These are phyloP conservation scores for Philotrypesis tridentata DNA, from an alignment of 1,140 invertebrate species.

Conservation along the genomic window DNA sequence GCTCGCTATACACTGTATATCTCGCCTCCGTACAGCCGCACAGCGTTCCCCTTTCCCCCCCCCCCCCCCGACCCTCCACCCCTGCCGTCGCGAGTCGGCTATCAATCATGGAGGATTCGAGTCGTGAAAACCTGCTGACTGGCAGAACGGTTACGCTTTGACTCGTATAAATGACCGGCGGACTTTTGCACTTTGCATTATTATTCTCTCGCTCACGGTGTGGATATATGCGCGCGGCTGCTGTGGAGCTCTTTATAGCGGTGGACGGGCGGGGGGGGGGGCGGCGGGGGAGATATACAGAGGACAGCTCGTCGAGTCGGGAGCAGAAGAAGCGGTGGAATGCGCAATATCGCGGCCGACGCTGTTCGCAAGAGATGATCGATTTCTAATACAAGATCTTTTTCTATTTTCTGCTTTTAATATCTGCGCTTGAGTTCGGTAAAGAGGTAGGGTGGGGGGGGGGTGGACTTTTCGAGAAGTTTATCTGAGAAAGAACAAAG, in stretches of 20 bases:
- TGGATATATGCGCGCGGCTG: neutral
- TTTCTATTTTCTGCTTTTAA: neutral
- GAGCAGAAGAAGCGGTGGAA: neutral
- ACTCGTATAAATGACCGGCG: conserved; percentile 50
- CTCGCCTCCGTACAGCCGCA: neutral
- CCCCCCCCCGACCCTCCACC: neutral
- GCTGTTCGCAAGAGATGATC: neutral
- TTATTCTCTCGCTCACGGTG: neutral
- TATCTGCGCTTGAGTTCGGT: neutral
- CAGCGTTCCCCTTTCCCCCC: neutral
- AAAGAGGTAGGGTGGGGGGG: neutral
- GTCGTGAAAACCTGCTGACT: conserved; percentile 47
- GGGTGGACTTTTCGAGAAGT: neutral
- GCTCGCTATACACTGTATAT: neutral
- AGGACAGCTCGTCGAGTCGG: neutral
- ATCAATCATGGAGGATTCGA: conserved; percentile 11
- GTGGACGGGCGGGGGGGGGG: too few species aligned
- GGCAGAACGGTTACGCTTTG: conserved; percentile 48
- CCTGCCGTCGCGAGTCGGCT: neutral
- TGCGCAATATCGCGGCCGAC: neutral
- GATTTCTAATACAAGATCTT: neutral
- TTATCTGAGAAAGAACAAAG: neutral
- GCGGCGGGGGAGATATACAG: neutral
- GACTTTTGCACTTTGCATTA: conserved; percentile 23
- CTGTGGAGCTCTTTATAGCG: too few species aligned